Percentiles rank a stretch among this genome's conserved stretches.
Evolutionary conservation across 1,140 invertebrate genomes (phyloP).

Genomic region (Neuroterus valhalla): DNA sequence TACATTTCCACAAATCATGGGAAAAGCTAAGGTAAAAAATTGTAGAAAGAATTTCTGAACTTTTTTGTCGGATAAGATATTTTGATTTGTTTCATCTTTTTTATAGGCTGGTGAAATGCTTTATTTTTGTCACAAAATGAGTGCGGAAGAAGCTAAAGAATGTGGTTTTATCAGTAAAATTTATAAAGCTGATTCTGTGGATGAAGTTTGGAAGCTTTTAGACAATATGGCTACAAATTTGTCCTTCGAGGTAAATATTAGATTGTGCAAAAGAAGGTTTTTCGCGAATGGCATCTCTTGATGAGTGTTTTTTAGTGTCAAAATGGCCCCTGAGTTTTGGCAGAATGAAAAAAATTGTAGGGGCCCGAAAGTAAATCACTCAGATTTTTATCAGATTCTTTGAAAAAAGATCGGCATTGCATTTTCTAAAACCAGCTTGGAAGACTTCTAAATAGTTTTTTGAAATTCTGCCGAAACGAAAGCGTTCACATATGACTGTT

Average conservation of each 20-base stretch:
- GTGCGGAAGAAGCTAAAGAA: constrained; percentile 83
- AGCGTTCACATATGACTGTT: no score
- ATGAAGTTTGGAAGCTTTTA: constrained; percentile 60
- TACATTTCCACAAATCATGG: constrained; percentile 89
- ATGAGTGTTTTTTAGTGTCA: constrained; percentile 15
- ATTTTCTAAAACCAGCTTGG: no score
- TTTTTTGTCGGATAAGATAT: not conserved
- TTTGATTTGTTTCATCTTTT: not conserved
- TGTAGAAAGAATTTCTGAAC: constrained; percentile 30
- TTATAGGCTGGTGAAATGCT: constrained; percentile 87
- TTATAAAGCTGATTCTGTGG: constrained; percentile 66
- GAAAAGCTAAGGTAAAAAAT: constrained; percentile 80
- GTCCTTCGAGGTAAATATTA: constrained; percentile 57
- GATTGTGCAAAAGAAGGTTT: constrained; percentile 27
- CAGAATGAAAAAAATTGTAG: no score
- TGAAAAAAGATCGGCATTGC: no score
- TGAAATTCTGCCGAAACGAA: no score
- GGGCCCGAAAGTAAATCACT: no score
- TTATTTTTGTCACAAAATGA: constrained; percentile 86
- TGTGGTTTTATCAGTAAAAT: constrained; percentile 84
- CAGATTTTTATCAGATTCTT: no score
- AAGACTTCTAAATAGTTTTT: no score
- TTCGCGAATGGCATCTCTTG: no score
- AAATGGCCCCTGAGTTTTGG: constrained; percentile 30
- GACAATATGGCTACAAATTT: constrained; percentile 48